phyloP scores from a whole-genome alignment of 2,888 invertebrate species.

The Dynastes grantii region DNA sequence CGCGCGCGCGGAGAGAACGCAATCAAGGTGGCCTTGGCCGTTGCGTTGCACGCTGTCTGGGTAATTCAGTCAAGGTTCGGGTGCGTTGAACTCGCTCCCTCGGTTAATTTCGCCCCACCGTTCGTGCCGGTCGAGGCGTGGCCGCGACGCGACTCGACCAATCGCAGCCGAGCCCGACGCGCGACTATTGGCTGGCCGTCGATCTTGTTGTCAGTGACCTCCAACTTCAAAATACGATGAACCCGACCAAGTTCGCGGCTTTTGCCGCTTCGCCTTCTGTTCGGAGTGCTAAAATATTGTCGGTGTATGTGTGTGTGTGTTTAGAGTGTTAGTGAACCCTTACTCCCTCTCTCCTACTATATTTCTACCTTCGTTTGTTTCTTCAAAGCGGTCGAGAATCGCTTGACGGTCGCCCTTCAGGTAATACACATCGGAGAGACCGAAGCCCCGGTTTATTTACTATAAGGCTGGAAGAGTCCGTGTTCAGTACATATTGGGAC shows the following conservation, averaged over 20 bases:
- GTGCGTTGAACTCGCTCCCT: conserved; percentile 82
- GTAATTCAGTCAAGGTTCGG: conserved; percentile 91
- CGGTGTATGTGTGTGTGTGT: conserved; percentile 54
- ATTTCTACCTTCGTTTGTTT: conserved; percentile 61
- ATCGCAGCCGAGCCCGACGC: conserved; percentile 67
- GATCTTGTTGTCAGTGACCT: conserved; percentile 85
- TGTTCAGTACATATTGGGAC: conserved; percentile 70
- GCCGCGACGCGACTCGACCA: conserved; percentile 67
- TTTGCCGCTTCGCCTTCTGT: conserved; percentile 63
- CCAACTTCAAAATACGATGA: conserved; percentile 87
- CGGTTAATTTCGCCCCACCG: conserved; percentile 64
- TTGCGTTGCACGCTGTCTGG: conserved; percentile 74
- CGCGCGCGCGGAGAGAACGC: conserved; percentile 60
- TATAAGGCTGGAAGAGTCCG: conserved; percentile 66
- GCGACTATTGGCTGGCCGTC: conserved; percentile 66
- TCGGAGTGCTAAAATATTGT: conserved; percentile 68
- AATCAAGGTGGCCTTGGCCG: conserved; percentile 64
- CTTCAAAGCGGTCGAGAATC: conserved; percentile 64
- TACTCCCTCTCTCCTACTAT: conserved; percentile 69
- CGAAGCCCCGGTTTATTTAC: conserved; percentile 67
- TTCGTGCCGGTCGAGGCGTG: conserved; percentile 64
- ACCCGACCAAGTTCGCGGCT: conserved; percentile 76
- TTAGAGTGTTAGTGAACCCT: conserved; percentile 47
- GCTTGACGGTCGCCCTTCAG: conserved; percentile 68
- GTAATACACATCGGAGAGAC: conserved; percentile 59